phyloP scores from a whole-genome alignment of 2,888 invertebrate species.

The Plagodis pulveraria region DNA sequence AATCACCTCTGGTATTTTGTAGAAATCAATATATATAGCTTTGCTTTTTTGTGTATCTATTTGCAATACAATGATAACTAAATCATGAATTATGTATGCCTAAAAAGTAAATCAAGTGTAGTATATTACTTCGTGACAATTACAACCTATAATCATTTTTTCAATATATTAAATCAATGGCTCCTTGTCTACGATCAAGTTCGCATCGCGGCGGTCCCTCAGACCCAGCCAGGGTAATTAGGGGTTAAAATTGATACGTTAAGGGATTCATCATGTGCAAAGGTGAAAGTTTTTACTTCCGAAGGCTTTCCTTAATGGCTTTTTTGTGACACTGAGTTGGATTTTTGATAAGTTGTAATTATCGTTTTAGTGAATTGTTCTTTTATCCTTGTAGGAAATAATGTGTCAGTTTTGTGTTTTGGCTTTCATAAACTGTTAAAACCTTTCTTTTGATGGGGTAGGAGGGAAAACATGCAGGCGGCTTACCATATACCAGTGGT shows the following conservation, averaged over 20 bases:
- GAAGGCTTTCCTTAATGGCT: slow-evolving; percentile 33
- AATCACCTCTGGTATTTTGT: no score
- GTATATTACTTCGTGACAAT: no score
- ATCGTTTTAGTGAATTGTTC: slow-evolving; percentile 24
- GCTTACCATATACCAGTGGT: no score
- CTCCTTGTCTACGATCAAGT: slow-evolving; percentile 7
- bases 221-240: slow-evolving; percentile 58
- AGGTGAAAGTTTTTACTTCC: slow-evolving; percentile 44
- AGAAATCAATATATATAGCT: no score
- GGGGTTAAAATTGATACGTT: slow-evolving; percentile 75
- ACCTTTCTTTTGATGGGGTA: no score
- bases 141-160: no score
- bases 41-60: no score
- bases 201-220: slow-evolving; percentile 49
- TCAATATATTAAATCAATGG: not conserved
- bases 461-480: no score
- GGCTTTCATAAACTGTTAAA: not conserved
- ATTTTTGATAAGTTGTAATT: slow-evolving; percentile 33
- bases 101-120: no score
- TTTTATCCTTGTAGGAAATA: slow-evolving; percentile 13
- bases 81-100: no score
- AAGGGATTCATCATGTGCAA: slow-evolving; percentile 48
- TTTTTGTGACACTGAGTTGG: slow-evolving; percentile 22
- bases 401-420: slow-evolving; percentile 14
- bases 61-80: no score